These are phyloP conservation scores for Mustela erminea DNA, from an alignment of 2,797 vertebrate species.

Conservation along the genomic window DNA sequence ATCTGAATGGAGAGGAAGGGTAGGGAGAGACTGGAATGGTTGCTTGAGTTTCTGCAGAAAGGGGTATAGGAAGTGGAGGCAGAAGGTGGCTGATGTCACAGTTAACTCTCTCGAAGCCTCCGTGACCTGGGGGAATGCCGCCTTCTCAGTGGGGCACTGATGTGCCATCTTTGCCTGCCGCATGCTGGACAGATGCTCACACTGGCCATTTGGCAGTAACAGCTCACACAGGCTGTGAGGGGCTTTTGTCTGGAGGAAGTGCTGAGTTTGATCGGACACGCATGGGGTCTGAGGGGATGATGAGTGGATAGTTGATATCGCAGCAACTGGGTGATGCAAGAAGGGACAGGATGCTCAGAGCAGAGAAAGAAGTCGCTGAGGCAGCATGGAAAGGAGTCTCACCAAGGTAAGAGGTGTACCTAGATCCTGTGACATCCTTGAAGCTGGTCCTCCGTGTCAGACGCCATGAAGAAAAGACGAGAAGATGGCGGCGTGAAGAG, in stretches of 20 bases:
- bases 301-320: neutral
- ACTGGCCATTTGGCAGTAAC: neutral
- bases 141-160: neutral
- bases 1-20: neutral
- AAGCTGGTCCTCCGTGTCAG: neutral
- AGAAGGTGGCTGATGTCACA: neutral
- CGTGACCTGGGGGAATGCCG: neutral
- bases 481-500: neutral
- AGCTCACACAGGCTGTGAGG: neutral
- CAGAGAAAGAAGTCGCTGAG: too few species aligned
- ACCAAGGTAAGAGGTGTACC: neutral
- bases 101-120: neutral
- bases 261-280: neutral
- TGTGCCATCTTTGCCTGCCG: neutral
- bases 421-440: neutral
- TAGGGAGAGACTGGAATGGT: neutral
- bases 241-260: neutral
- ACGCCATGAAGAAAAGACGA: neutral
- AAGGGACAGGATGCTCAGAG: neutral
- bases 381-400: neutral
- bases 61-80: neutral
- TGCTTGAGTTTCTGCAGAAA: neutral
- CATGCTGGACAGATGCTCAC: neutral
- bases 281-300: neutral
- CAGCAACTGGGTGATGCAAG: neutral